phyloP scores from a whole-genome alignment of 2,113 vertebrate species.

The Eulacestoma nigropectus region DNA sequence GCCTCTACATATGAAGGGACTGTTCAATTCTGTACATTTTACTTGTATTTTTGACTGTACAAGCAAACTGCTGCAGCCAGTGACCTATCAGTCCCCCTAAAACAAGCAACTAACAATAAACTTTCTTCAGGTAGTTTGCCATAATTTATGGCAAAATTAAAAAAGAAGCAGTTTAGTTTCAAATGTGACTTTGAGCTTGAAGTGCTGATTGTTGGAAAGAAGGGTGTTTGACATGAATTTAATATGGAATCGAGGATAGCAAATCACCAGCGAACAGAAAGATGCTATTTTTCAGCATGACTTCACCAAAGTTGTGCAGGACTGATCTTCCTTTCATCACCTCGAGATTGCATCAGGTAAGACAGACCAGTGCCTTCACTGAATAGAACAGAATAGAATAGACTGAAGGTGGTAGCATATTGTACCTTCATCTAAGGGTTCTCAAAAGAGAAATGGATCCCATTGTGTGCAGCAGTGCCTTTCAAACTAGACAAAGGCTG shows the following conservation, averaged over 20 bases:
- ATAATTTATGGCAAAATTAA: background rate
- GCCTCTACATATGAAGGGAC: background rate
- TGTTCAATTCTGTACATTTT: background rate
- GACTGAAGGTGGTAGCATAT: background rate
- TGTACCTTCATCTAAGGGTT: background rate
- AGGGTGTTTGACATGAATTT: background rate
- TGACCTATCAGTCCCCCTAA: background rate
- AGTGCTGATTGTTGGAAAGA: background rate
- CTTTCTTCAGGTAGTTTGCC: background rate
- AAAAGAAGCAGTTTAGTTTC: background rate
- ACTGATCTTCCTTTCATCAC: background rate
- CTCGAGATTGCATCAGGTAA: background rate
- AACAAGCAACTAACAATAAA: background rate
- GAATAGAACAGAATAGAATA: background rate
- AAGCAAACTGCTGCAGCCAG: background rate
- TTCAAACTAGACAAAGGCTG: background rate
- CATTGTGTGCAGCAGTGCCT: background rate
- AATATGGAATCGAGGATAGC: background rate
- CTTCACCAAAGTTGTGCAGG: background rate
- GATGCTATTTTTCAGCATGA: background rate
- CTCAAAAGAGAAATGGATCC: background rate
- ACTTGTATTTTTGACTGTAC: background rate
- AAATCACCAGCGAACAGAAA: background rate
- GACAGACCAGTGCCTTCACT: background rate
- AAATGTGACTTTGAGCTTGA: background rate